Percentiles rank a stretch among this genome's conserved stretches.
phyloP scores from a whole-genome alignment of 2,113 vertebrate species.

The Nesogale talazaci region DNA sequence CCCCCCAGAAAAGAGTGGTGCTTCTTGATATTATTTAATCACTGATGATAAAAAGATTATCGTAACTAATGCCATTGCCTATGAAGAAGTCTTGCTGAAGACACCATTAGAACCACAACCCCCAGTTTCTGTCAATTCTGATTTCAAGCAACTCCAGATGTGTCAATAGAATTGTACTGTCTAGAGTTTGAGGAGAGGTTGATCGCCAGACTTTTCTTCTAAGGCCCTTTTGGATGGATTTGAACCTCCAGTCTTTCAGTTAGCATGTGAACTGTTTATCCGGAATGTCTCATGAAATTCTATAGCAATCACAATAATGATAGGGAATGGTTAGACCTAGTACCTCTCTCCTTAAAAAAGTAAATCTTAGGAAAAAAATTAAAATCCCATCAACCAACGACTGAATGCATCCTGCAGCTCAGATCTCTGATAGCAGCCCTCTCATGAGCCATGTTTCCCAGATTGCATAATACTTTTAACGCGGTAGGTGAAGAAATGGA shows the following conservation, averaged over 20 bases:
- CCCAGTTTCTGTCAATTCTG: not conserved
- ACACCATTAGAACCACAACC: not conserved
- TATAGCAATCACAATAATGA: not conserved
- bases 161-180: not conserved
- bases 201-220: not conserved
- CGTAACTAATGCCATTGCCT: not conserved
- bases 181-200: not conserved
- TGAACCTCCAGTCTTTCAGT: not conserved
- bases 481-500: conserved; percentile 8
- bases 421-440: conserved; percentile 6
- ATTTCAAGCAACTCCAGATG: not conserved
- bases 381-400: conserved; percentile 16
- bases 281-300: not conserved
- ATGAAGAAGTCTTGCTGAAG: not conserved
- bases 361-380: conserved; percentile 19
- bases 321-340: not conserved
- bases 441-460: conserved; percentile 24
- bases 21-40: not conserved
- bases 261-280: not conserved
- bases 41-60: not conserved
- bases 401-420: conserved; percentile 8
- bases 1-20: not conserved
- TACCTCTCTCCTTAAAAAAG: conserved; percentile 17
- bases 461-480: not conserved
- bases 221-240: not conserved